A percentile compares a stretch with the other conserved stretches of the same genome.
Evolutionary conservation across 2,888 invertebrate genomes (phyloP).

Genomic region (Steinernema hermaphroditum): DNA sequence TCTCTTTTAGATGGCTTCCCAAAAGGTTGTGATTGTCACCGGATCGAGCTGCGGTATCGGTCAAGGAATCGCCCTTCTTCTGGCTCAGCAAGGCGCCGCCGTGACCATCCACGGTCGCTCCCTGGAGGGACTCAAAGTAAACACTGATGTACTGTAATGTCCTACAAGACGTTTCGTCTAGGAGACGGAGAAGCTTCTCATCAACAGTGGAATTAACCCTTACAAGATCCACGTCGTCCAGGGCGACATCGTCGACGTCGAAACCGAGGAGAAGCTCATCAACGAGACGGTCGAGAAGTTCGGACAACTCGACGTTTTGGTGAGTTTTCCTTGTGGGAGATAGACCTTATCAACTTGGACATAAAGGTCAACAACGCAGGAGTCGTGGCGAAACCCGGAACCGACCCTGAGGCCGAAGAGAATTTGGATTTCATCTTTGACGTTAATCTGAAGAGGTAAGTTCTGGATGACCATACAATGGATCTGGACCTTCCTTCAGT

Average conservation of each 20-base stretch:
- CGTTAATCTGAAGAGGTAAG: conserved; percentile 11
- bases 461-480: background rate
- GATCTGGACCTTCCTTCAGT: background rate
- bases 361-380: conserved; percentile 35
- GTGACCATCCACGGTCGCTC: conserved; percentile 13
- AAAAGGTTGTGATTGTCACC: conserved; percentile 14
- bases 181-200: conserved; percentile 3
- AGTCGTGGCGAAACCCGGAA: conserved; percentile 27
- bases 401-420: background rate
- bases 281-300: conserved; percentile 33
- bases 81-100: conserved; percentile 18
- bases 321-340: too few relatives aligned
- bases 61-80: conserved; percentile 11
- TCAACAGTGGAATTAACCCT: background rate
- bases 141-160: background rate
- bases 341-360: background rate
- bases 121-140: background rate
- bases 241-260: conserved; percentile 20
- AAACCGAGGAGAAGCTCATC: conserved; percentile 29
- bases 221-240: conserved; percentile 7
- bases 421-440: conserved; percentile 8
- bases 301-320: conserved; percentile 33
- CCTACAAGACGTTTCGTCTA: background rate
- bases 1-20: background rate
- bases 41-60: conserved; percentile 12